Conservation (phyloP, 2,888 invertebrate genomes). For the Tetragonula carbonaria region DNA sequence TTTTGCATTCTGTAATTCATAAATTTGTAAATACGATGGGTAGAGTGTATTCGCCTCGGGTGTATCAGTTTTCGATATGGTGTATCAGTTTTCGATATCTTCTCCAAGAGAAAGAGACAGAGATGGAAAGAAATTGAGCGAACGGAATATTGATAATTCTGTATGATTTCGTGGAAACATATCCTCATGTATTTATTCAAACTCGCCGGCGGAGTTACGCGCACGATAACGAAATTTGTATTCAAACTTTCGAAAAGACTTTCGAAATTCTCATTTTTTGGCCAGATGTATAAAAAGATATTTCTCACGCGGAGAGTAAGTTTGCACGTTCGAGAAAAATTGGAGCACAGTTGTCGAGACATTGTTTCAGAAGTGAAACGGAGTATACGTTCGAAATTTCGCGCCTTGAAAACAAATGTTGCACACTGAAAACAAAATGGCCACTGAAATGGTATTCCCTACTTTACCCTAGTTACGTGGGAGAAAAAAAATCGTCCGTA, state of each 20-base stretch:
- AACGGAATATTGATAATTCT: constrained; percentile 17
- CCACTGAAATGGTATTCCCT: background rate
- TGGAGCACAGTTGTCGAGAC: constrained; percentile 1
- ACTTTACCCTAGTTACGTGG: background rate
- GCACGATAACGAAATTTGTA: constrained; percentile 17
- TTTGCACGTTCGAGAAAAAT: background rate
- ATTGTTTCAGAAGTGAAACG: background rate
- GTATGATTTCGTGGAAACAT: constrained; percentile 21
- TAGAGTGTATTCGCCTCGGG: background rate
- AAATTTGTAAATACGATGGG: background rate
- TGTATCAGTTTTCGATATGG: background rate
- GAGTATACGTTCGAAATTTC: background rate
- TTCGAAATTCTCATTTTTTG: constrained; percentile 17
- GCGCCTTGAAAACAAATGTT: background rate
- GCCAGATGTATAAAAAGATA: constrained; percentile 23
- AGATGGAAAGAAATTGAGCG: no score
- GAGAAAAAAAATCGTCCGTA: background rate
- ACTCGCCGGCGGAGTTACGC: background rate
- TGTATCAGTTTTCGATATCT: background rate
- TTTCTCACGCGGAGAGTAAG: background rate
- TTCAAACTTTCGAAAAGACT: constrained; percentile 21
- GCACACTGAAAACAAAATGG: background rate
- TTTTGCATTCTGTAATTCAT: no score
- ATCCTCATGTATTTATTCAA: constrained; percentile 36
- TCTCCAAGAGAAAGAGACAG: no score